Evolutionary conservation across 2,888 invertebrate genomes (phyloP), one percentile per base, ranked within the genome.

Genomic region (Clusia tigrina): DNA sequence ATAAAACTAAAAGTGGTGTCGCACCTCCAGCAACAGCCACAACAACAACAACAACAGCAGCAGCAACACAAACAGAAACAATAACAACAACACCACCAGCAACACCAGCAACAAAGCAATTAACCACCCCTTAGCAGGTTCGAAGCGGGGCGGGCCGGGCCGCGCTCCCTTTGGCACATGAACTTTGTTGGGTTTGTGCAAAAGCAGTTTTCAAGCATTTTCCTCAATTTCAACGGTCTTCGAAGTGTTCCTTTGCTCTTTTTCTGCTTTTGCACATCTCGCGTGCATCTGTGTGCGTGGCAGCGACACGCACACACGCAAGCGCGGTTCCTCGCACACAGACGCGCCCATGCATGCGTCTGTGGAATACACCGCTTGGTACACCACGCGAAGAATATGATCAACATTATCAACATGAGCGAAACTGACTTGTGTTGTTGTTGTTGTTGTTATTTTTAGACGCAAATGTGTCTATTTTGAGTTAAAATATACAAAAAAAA

Each of bases 1-100:
- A 60, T 60, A 60, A 60, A 60, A 60, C 42, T 17, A 42, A 42
- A 42, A 42, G n/a, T n/a, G n/a, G n/a, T n/a, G n/a, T n/a, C n/a
- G n/a, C n/a, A n/a, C n/a, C n/a, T n/a, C n/a, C n/a, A n/a, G n/a
- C n/a, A n/a, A n/a, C n/a, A n/a, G n/a, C 42, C 10, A 6, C 42
- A 42, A 17, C 32, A 32, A 12, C 32, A 12, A 6, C 32, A 12
- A 12, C 32, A 32, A 32, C 32, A 32, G 6, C 6, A 6, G 32
- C 32, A 32, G 12, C 6, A 6, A 32, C 6, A 6, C 32, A 32
- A 32, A n/a, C n/a, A n/a, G n/a, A n/a, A n/a, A n/a, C n/a, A n/a
- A n/a, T n/a, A n/a, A n/a, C 42, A 42, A 6, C 42, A 42, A 17
- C 32, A 32, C 6, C 32, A 12, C 32, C 32, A 12, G 32, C 32